Evolutionary conservation across 2,113 vertebrate genomes (phyloP), one percentile per base, ranked within the genome.

Genomic region (Smithornis capensis): DNA sequence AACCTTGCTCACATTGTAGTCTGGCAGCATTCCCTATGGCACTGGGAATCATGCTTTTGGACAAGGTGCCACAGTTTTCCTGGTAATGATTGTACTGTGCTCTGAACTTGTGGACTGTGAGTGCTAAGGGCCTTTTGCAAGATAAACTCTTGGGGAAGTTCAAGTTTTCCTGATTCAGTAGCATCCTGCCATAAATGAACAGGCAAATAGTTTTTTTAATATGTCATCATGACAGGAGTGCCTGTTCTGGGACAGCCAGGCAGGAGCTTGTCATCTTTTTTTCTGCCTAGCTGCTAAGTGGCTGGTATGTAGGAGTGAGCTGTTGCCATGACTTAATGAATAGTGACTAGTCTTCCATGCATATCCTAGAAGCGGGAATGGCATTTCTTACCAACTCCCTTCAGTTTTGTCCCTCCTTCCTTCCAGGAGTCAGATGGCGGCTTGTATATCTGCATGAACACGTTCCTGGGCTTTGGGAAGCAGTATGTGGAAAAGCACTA

Each of bases 361-460:
- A 44, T 78, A 1, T 86, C 60, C 52, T 50, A 23, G 56, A 52
- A 62, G 55, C 8, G 91, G 47, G 63, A 91, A 55, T 52, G n/a
- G 27, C 64, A 16, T 86, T 91, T 44, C 33, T 63, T 25, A 18
- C 85, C 35, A 29, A 22, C n/a, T 75, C 45, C 31, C 65, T 63
- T 87, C 35, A 69, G 55, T 70, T 76, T 45, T 65, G 3, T 69
- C 49, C 89, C 10, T 91, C 53, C 74, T 71, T 84, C 68, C 28
- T 92, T 85, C 18, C 95, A 99, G 99, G 99, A 99, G 94, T 99
- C 98, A 19, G 99, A 99, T 74, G 99, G 99, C 2, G 99, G 99
- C 50, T 97, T 99, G 80, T 99, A 99, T 91, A 98, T 99, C 96
- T 99, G 99, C 95, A 99, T 99, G 99, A 99, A 99, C 97, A 99